A percentile compares a stretch with the other conserved stretches of the same genome.
Evolutionary conservation across 2,888 invertebrate genomes (phyloP).

Genomic region (Ferdinandea cuprea): DNA sequence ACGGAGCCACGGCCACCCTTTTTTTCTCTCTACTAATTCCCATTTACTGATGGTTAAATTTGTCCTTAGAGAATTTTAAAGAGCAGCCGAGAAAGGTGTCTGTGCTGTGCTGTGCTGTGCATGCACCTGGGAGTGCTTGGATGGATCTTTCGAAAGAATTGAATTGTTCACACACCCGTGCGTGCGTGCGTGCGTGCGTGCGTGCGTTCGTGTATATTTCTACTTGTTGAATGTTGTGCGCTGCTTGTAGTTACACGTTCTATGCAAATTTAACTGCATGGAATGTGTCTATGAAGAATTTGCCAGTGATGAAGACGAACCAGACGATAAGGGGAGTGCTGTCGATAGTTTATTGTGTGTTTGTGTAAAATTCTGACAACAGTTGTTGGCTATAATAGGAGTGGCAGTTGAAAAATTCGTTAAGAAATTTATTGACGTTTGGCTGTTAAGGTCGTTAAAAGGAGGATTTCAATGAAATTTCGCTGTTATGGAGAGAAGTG

Average conservation of each 20-base stretch:
- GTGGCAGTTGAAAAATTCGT: background rate
- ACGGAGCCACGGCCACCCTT: background rate
- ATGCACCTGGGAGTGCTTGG: slow-evolving; percentile 52
- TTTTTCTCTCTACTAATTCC: background rate
- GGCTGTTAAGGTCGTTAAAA: background rate
- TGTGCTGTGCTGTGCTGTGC: slow-evolving; percentile 16
- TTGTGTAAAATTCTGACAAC: slow-evolving; percentile 36
- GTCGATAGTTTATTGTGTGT: slow-evolving; percentile 8
- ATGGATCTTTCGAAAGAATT: slow-evolving; percentile 21
- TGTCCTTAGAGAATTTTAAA: slow-evolving; percentile 65
- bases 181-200: background rate
- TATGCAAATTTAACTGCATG: slow-evolving; percentile 44
- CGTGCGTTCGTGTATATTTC: background rate
- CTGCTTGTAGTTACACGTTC: slow-evolving; percentile 46
- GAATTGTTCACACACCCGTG: slow-evolving; percentile 44
- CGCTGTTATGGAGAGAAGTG: too few relatives aligned
- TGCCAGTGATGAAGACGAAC: slow-evolving; percentile 11
- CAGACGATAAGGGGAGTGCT: slow-evolving; percentile 31
- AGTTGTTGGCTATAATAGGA: slow-evolving; percentile 3
- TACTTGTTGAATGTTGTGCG: slow-evolving; percentile 12
- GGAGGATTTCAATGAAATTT: too few relatives aligned
- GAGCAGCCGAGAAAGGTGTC: slow-evolving; percentile 47
- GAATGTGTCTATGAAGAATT: slow-evolving; percentile 49
- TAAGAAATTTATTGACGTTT: background rate
- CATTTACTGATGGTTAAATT: slow-evolving; percentile 34